phyloP scores from a whole-genome alignment of 2,888 invertebrate species.

The Adelphocoris suturalis region DNA sequence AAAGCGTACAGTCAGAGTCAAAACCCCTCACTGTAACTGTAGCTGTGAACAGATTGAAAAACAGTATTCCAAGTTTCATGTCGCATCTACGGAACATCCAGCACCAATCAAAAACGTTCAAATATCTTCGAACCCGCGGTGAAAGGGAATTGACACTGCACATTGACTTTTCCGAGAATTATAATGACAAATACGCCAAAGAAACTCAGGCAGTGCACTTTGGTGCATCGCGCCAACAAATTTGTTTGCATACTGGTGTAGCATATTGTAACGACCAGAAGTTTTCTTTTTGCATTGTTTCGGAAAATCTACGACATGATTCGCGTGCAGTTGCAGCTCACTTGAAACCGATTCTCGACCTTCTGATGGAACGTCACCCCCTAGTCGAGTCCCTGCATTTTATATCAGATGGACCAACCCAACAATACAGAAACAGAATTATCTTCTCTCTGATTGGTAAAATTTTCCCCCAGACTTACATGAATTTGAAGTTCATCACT shows the following conservation, averaged over 20 bases:
- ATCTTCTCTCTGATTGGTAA: not conserved
- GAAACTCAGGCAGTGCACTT: conserved; percentile 48
- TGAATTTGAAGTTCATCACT: not conserved
- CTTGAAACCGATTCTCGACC: too few relatives aligned
- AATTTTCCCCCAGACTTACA: not conserved
- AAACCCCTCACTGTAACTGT: too few relatives aligned
- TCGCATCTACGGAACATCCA: not conserved
- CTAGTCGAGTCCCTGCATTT: not conserved
- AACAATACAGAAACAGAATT: conserved; percentile 43
- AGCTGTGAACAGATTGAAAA: too few relatives aligned
- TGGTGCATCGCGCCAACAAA: conserved; percentile 46
- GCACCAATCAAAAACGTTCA: not conserved
- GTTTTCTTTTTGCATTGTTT: conserved; percentile 14
- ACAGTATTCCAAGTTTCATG: not conserved
- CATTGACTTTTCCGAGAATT: conserved; percentile 40
- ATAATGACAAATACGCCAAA: conserved; percentile 7
- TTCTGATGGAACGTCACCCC: too few relatives aligned
- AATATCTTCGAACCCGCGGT: not conserved
- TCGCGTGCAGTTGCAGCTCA: conserved; percentile 4
- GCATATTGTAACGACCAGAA: not conserved
- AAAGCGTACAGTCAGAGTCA: too few relatives aligned
- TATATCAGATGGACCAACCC: conserved; percentile 19
- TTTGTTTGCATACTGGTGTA: conserved; percentile 42
- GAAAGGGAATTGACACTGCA: conserved; percentile 7
- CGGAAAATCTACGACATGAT: not conserved